Percentiles rank a stretch among this genome's conserved stretches.
Evolutionary conservation across 37 sponge, comb jelly and placozoan species (phyloP).

Genomic region (Bolinopsis microptera): DNA sequence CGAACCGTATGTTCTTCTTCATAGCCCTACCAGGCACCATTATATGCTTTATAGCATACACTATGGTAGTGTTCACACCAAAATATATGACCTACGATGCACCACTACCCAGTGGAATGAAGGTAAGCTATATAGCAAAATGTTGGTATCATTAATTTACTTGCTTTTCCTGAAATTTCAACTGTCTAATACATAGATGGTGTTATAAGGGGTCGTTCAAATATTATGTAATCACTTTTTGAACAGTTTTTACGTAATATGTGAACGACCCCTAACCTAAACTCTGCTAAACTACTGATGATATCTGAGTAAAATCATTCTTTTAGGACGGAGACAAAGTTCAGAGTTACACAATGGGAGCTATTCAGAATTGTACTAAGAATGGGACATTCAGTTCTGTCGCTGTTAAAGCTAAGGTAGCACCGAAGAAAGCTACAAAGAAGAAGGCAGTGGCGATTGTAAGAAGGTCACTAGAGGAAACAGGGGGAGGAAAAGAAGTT

Average conservation of each 20-base stretch:
- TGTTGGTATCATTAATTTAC: too few species aligned
- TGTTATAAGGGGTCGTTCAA: too few species aligned
- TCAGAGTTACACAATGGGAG: background rate
- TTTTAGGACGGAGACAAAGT: background rate
- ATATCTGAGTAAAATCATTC: background rate
- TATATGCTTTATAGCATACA: background rate
- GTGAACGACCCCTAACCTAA: too few species aligned
- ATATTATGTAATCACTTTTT: too few species aligned
- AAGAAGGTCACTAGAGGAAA: background rate
- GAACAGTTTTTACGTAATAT: too few species aligned
- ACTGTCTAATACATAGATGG: too few species aligned
- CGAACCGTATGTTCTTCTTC: conserved; percentile 21
- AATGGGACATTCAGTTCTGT: background rate
- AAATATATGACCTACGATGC: background rate
- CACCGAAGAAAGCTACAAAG: background rate
- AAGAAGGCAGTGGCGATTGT: background rate
- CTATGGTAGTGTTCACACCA: conserved; percentile 18
- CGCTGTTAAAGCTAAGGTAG: background rate
- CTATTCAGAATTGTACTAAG: background rate
- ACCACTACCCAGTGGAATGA: background rate
- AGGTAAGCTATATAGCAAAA: too few species aligned
- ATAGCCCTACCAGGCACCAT: conserved; percentile 20
- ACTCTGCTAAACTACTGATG: too few species aligned
- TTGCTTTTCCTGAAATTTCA: too few species aligned
- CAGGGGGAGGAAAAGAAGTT: too few species aligned